Evolutionary conservation across 2,113 vertebrate genomes (phyloP).

Genomic region (Calidris pugnax): DNA sequence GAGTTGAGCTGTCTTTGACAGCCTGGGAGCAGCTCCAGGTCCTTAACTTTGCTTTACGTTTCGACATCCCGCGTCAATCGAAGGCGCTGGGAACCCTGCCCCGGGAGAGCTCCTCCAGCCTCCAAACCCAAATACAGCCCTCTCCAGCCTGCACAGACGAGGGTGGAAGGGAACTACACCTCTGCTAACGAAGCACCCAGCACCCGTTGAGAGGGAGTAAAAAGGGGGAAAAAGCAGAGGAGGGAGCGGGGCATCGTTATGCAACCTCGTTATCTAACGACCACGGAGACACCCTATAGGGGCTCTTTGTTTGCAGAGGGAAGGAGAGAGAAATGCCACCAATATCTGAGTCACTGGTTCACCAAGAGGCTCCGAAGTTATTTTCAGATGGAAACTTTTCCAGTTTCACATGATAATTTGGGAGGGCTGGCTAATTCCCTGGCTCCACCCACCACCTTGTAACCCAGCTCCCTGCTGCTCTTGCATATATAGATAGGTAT

Average conservation of each 20-base stretch:
- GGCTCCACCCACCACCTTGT: slow-evolving; percentile 55
- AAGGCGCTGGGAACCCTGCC: fast-evolving
- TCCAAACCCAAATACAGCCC: neutral
- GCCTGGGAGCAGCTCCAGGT: neutral
- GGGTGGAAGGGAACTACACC: neutral
- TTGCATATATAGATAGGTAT: slow-evolving; percentile 71
- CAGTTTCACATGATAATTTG: slow-evolving; percentile 47
- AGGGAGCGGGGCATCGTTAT: slow-evolving; percentile 14
- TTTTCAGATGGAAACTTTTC: slow-evolving; percentile 70
- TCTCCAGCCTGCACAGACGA: neutral
- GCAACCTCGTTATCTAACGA: slow-evolving; percentile 60
- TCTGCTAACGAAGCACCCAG: neutral
- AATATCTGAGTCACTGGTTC: slow-evolving; percentile 41
- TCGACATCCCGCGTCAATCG: neutral
- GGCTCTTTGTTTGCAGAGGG: slow-evolving; percentile 53
- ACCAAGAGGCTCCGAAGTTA: slow-evolving; percentile 16
- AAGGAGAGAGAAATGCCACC: slow-evolving; percentile 45
- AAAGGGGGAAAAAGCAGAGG: neutral
- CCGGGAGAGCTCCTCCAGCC: neutral
- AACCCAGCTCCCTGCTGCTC: slow-evolving; percentile 56
- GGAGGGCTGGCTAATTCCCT: slow-evolving; percentile 52
- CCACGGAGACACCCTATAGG: slow-evolving; percentile 49
- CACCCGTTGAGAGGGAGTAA: neutral
- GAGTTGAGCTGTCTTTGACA: neutral
- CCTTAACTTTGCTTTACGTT: neutral